Percentiles rank a stretch among this genome's conserved stretches.
Conservation (phyloP, 1,140 invertebrate species). For the Marisa cornuarietis region DNA sequence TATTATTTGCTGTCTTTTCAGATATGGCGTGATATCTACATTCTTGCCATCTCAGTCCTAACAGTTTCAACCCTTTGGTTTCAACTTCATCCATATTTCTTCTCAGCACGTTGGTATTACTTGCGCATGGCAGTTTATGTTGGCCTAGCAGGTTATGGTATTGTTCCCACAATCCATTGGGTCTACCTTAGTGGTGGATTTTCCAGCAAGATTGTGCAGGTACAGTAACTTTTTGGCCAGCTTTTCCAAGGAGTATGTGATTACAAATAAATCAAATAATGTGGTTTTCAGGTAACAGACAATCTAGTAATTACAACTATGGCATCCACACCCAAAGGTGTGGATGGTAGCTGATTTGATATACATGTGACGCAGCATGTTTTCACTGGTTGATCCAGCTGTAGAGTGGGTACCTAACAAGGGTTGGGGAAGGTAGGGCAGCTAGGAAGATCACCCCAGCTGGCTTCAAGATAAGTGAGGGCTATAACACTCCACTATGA, state of each 20-base stretch:
- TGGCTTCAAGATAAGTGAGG: too few relatives aligned
- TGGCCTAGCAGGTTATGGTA: constrained; percentile 86
- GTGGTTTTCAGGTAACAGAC: too few relatives aligned
- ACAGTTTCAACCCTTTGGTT: constrained; percentile 50
- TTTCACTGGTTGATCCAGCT: background rate
- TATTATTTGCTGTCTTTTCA: constrained; percentile 67
- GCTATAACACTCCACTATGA: too few relatives aligned
- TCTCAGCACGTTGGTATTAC: constrained; percentile 59
- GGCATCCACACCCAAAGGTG: too few relatives aligned
- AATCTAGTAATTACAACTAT: too few relatives aligned
- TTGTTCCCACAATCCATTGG: constrained; percentile 93
- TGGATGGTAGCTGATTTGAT: too few relatives aligned
- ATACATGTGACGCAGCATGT: background rate
- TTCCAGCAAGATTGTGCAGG: constrained; percentile 82
- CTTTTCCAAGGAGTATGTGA: too few relatives aligned
- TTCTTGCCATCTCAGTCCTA: constrained; percentile 73
- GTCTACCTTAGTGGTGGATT: constrained; percentile 86
- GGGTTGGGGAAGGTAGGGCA: too few relatives aligned
- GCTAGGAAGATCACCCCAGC: too few relatives aligned
- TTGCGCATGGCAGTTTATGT: constrained; percentile 80
- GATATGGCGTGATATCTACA: constrained; percentile 84
- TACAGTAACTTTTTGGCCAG: constrained; percentile 52
- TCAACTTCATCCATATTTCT: constrained; percentile 74
- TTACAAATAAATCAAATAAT: too few relatives aligned
- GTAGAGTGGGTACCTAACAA: too few relatives aligned